Percentiles rank a stretch among this genome's conserved stretches.
Conservation (phyloP, 2,888 invertebrate species). For the Crepidodera aurea region DNA sequence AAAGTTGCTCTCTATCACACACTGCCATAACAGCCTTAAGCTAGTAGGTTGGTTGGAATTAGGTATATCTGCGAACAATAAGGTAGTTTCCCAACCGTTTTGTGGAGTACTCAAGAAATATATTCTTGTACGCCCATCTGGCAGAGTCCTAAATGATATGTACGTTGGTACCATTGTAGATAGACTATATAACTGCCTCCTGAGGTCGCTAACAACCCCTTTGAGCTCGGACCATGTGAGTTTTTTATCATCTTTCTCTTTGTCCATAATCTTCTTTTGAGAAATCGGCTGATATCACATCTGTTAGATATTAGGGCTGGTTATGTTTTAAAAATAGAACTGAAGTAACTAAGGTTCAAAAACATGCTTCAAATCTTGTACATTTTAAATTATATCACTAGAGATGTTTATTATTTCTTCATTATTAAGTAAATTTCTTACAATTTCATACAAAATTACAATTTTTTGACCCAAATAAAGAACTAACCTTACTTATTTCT, state of each 20-base stretch:
- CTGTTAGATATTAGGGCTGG: constrained; percentile 39
- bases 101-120: constrained; percentile 90
- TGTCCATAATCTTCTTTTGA: constrained; percentile 41
- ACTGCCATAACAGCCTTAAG: constrained; percentile 76
- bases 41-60: constrained; percentile 66
- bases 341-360: constrained; percentile 11
- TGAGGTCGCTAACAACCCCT: constrained; percentile 80
- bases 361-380: constrained; percentile 25
- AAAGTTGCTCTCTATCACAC: constrained; percentile 80
- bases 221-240: constrained; percentile 82
- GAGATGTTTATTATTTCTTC: constrained; percentile 10
- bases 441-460: constrained; percentile 39
- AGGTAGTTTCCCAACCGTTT: constrained; percentile 89
- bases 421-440: constrained; percentile 22
- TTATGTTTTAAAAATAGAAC: constrained; percentile 42
- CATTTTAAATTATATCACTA: constrained; percentile 1
- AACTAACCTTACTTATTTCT: constrained; percentile 45
- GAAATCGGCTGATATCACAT: constrained; percentile 42
- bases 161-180: constrained; percentile 85
- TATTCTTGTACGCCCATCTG: constrained; percentile 82
- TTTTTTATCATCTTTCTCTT: constrained; percentile 50
- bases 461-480: constrained; percentile 46
- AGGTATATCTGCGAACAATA: constrained; percentile 86
- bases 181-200: constrained; percentile 79
- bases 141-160: constrained; percentile 79